Conservation (phyloP, 2,888 invertebrate species). For the Junonia oenone region DNA sequence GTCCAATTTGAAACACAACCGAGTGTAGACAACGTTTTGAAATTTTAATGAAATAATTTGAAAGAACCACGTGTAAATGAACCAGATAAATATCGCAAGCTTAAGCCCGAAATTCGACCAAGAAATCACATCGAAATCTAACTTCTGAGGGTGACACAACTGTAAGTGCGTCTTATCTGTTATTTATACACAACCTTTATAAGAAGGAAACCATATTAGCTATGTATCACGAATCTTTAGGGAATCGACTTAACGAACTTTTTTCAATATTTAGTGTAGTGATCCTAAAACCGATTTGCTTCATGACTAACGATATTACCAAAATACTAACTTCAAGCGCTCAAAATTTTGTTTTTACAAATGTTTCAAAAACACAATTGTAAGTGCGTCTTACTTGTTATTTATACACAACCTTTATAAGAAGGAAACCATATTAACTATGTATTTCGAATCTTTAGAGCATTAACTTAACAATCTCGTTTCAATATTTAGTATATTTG, state of each 20-base stretch:
- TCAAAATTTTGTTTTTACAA: no score
- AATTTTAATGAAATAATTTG: constrained; percentile 25
- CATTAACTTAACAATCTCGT: background rate
- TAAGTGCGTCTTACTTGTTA: background rate
- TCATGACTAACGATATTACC: no score
- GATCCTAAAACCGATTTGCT: no score
- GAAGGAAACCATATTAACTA: background rate
- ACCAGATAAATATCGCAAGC: background rate
- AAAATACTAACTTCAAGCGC: no score
- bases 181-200: background rate
- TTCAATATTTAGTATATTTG: no score
- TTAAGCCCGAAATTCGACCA: background rate
- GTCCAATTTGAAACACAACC: constrained; percentile 72
- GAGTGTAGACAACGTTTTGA: constrained; percentile 57
- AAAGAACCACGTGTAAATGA: background rate
- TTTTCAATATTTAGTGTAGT: no score
- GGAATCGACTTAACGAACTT: background rate
- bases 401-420: background rate
- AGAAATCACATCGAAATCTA: background rate
- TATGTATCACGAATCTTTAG: background rate
- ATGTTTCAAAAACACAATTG: no score
- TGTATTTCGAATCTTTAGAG: background rate
- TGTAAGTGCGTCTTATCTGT: background rate
- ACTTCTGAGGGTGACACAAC: background rate
- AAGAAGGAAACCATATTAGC: background rate